Evolutionary conservation across 2,113 vertebrate genomes (phyloP).

Genomic region (Mesitornis unicolor): DNA sequence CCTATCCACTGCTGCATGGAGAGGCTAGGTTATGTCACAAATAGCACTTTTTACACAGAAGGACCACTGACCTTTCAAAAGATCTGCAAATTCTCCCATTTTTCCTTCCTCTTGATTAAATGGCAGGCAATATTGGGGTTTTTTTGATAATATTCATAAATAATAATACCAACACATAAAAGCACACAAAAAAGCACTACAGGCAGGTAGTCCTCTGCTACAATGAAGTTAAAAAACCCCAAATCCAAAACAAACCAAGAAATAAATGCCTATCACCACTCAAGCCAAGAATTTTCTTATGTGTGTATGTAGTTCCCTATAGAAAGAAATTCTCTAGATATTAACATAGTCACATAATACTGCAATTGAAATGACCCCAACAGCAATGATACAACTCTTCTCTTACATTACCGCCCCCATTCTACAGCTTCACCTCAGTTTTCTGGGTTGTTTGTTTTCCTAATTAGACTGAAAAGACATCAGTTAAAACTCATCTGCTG

Average conservation of each 20-base stretch:
- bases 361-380: background rate
- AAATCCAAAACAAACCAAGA: background rate
- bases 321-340: background rate
- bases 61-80: background rate
- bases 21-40: background rate
- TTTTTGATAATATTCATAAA: no score
- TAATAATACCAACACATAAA: background rate
- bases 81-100: background rate
- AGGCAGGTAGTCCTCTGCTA: background rate
- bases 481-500: background rate
- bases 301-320: rapidly evolving
- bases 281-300: background rate
- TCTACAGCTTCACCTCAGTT: background rate
- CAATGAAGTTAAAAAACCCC: rapidly evolving
- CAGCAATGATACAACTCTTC: background rate
- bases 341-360: background rate
- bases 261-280: no score
- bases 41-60: background rate
- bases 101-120: background rate
- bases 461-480: background rate
- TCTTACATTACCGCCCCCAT: background rate
- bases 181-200: background rate
- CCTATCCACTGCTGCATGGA: background rate
- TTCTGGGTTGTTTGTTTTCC: rapidly evolving
- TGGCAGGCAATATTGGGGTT: no score